phyloP scores from a whole-genome alignment of 2,113 vertebrate species.

The Pachypanchax playfairii region DNA sequence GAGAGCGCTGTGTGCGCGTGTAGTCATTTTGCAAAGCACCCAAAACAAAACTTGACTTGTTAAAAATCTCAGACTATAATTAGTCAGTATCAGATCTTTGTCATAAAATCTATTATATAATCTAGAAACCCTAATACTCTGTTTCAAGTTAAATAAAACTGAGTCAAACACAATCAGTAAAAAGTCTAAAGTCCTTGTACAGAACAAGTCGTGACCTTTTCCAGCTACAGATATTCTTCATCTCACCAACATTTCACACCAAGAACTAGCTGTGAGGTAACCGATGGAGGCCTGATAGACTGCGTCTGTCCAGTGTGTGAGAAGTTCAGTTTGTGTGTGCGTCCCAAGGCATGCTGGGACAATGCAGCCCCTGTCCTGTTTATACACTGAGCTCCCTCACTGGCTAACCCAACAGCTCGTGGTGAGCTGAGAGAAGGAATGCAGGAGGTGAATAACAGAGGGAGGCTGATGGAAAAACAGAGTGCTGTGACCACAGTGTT shows the following conservation, averaged over 20 bases:
- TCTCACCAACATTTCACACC: conserved; percentile 24
- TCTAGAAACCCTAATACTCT: too few species aligned
- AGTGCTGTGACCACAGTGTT: conserved; percentile 25
- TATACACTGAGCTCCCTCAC: conserved; percentile 67
- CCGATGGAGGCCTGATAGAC: conserved; percentile 30
- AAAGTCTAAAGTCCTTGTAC: conserved; percentile 4
- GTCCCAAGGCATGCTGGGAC: conserved; percentile 34
- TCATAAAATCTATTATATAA: too few species aligned
- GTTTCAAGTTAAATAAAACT: too few species aligned
- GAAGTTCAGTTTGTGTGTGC: conserved; percentile 27
- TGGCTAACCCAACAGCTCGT: conserved; percentile 23
- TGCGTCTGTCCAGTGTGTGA: conserved; percentile 31
- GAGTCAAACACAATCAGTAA: too few species aligned
- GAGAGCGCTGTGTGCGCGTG: too few species aligned
- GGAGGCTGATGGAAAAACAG: conserved; percentile 50
- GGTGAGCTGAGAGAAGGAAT: conserved; percentile 9
- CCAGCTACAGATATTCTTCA: neutral
- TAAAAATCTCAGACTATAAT: too few species aligned
- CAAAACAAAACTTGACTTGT: too few species aligned
- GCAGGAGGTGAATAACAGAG: conserved; percentile 26
- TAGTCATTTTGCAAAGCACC: too few species aligned
- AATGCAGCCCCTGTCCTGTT: conserved; percentile 60
- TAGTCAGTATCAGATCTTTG: too few species aligned
- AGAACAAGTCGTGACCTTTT: conserved; percentile 33
- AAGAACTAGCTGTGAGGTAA: conserved; percentile 49